phyloP scores from a whole-genome alignment of 2,797 vertebrate species.

The Merluccius polli region DNA sequence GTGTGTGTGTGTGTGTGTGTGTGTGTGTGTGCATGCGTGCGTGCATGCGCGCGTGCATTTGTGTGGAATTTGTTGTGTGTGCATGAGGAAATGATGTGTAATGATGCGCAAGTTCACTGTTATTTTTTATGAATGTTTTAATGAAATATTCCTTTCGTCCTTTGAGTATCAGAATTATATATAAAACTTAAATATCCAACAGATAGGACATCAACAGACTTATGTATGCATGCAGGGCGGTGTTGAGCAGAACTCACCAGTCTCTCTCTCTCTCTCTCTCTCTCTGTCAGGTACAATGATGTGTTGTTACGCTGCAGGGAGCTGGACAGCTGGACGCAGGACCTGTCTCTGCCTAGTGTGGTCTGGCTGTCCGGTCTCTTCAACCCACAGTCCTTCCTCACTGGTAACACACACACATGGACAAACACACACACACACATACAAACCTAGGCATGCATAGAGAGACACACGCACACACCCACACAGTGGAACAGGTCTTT shows the following conservation, averaged over 20 bases:
- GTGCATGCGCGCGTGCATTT: not conserved
- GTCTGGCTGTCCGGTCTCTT: constrained; percentile 93
- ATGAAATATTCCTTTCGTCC: too few relatives aligned
- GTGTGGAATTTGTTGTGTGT: too few relatives aligned
- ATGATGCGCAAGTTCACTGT: too few relatives aligned
- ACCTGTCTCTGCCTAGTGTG: constrained; percentile 82
- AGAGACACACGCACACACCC: not conserved
- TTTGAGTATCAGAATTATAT: too few relatives aligned
- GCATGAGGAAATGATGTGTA: too few relatives aligned
- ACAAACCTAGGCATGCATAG: not conserved
- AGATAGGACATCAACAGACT: not conserved
- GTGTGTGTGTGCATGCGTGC: not conserved
- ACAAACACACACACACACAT: constrained; percentile 11
- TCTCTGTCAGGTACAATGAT: constrained; percentile 69
- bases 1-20: constrained; percentile 50
- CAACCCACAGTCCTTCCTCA: constrained; percentile 96
- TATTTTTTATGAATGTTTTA: too few relatives aligned
- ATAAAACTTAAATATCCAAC: too few relatives aligned
- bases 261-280: not conserved
- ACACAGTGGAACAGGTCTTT: too few relatives aligned
- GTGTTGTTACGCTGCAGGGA: constrained; percentile 81
- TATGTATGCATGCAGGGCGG: not conserved
- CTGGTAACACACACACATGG: constrained; percentile 76
- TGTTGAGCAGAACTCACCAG: not conserved
- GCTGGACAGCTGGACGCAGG: constrained; percentile 80